phyloP scores from a whole-genome alignment of 1,140 invertebrate genomes.

The Luehdorfia chinensis region DNA sequence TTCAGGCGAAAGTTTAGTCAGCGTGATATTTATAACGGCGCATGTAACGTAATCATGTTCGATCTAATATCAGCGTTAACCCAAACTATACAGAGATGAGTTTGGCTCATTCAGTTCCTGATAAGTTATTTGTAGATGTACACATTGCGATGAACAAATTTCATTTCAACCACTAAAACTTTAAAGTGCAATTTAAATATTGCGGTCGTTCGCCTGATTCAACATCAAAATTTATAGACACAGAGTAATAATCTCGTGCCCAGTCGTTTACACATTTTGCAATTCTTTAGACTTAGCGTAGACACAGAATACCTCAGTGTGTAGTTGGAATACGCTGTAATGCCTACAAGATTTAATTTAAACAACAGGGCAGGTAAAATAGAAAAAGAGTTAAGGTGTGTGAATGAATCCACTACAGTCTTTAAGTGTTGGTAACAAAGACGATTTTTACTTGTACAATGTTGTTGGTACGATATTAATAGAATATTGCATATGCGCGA shows the following conservation, averaged over 20 bases:
- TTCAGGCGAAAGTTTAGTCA: slow-evolving; percentile 47
- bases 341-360: slow-evolving; percentile 43
- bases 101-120: slow-evolving; percentile 2
- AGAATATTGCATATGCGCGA: slow-evolving; percentile 62
- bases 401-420: slow-evolving; percentile 18
- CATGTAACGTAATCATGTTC: slow-evolving; percentile 12
- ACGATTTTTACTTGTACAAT: slow-evolving; percentile 17
- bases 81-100: slow-evolving; percentile 12
- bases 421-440: slow-evolving; percentile 18
- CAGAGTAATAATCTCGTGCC: background rate
- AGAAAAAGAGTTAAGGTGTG: slow-evolving; percentile 25
- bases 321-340: slow-evolving; percentile 37
- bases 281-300: too few species aligned
- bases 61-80: slow-evolving; percentile 15
- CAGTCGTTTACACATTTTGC: too few species aligned
- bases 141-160: slow-evolving; percentile 61
- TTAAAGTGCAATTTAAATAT: slow-evolving; percentile 69
- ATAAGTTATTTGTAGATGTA: slow-evolving; percentile 53
- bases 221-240: too few species aligned
- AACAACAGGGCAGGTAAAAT: slow-evolving; percentile 54
- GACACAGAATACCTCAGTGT: too few species aligned
- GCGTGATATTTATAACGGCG: slow-evolving; percentile 22
- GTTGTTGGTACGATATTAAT: slow-evolving; percentile 47
- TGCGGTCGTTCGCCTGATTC: background rate
- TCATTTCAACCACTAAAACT: slow-evolving; percentile 68